Conservation (phyloP, 2,113 vertebrate species). For the Polyodon spathula region DNA sequence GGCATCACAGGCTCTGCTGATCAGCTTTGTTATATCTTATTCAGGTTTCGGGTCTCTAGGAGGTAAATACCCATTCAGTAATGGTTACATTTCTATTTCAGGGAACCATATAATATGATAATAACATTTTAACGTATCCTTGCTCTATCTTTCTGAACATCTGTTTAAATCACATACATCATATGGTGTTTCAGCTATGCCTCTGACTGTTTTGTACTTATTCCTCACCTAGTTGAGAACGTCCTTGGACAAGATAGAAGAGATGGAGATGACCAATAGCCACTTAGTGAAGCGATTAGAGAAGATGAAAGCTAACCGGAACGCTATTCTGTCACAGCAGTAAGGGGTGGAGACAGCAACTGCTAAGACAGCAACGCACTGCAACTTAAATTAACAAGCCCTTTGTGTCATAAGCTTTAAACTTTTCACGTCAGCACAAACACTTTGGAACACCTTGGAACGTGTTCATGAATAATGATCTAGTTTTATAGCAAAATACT, state of each 20-base stretch:
- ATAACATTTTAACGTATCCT: too few species aligned
- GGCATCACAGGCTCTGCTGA: too few species aligned
- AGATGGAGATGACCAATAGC: conserved; percentile 98
- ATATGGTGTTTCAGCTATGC: too few species aligned
- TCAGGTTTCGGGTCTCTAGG: too few species aligned
- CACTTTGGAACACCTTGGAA: conserved; percentile 25
- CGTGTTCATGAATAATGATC: conserved; percentile 29
- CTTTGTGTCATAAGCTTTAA: conserved; percentile 51
- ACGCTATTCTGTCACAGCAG: conserved; percentile 86
- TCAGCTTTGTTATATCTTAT: too few species aligned
- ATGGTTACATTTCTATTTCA: too few species aligned
- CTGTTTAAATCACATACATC: too few species aligned
- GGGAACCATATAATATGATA: too few species aligned
- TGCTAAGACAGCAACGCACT: conserved; percentile 21
- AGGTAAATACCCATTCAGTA: too few species aligned
- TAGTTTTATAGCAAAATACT: conserved; percentile 42
- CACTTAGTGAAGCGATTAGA: conserved; percentile 93
- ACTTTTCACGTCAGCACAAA: conserved; percentile 40
- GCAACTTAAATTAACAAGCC: conserved; percentile 44
- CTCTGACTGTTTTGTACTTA: neutral
- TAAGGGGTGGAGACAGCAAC: conserved; percentile 41
- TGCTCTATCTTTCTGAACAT: too few species aligned
- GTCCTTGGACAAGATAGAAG: conserved; percentile 86
- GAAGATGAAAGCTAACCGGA: conserved; percentile 98
- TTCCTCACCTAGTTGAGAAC: conserved; percentile 78